phyloP scores from a whole-genome alignment of 2,797 vertebrate genomes.

The Pipistrellus pygmaeus region DNA sequence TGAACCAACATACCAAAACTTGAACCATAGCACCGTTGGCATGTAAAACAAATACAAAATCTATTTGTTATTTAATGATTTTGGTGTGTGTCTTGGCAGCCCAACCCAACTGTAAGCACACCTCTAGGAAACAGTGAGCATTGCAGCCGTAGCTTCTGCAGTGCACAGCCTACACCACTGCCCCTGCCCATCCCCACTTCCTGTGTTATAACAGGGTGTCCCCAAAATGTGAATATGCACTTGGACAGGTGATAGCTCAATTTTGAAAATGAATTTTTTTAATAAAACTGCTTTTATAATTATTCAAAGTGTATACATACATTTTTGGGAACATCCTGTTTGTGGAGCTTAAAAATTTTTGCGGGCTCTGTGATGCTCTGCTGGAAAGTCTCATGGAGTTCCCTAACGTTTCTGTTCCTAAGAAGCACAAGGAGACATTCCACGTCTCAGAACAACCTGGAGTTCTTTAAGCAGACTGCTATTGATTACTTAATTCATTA shows the following conservation, averaged over 20 bases:
- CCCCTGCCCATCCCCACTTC: not conserved
- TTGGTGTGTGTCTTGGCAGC: not conserved
- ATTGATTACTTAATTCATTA: constrained; percentile 3
- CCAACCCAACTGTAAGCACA: not conserved
- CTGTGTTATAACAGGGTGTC: too few relatives aligned
- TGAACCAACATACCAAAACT: not conserved
- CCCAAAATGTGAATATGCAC: too few relatives aligned
- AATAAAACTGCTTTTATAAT: too few relatives aligned
- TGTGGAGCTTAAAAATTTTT: not conserved
- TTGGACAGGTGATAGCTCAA: too few relatives aligned
- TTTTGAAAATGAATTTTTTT: too few relatives aligned
- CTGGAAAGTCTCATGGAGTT: not conserved
- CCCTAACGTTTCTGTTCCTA: not conserved
- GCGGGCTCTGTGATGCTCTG: not conserved
- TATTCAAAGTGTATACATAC: too few relatives aligned
- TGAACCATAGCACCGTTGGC: not conserved
- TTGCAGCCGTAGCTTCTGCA: not conserved
- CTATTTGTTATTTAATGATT: constrained; percentile 12
- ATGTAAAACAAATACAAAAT: not conserved
- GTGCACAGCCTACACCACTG: not conserved
- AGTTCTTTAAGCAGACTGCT: not conserved
- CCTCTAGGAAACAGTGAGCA: not conserved
- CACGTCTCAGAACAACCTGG: not conserved
- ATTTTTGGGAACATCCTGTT: too few relatives aligned
- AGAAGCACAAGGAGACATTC: not conserved